phyloP scores from a whole-genome alignment of 2,888 invertebrate species.

The Lepidocyrtoides sp. region DNA sequence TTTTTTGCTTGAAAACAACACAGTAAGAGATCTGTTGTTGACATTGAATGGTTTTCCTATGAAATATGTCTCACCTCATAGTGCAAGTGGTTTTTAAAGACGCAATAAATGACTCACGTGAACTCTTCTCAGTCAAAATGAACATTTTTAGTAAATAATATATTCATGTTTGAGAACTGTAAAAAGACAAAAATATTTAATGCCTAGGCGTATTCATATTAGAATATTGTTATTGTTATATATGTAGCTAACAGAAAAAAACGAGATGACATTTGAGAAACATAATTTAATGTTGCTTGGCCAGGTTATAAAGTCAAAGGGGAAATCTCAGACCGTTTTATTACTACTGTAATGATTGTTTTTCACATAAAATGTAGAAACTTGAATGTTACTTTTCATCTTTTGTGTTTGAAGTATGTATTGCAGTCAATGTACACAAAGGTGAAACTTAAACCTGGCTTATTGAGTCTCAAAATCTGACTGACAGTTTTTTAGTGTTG shows the following conservation, averaged over 20 bases:
- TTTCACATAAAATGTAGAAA: constrained; percentile 64
- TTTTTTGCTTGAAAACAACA: constrained; percentile 7
- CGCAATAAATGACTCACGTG: constrained; percentile 16
- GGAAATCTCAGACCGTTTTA: constrained; percentile 58
- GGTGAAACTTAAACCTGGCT: no score
- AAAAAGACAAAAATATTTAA: background rate
- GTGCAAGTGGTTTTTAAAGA: constrained; percentile 19
- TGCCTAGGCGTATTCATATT: background rate
- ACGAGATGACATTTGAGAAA: constrained; percentile 54
- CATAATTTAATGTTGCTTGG: constrained; percentile 63
- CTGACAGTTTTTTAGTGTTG: no score
- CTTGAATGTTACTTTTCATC: constrained; percentile 55
- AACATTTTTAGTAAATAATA: background rate
- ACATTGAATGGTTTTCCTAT: constrained; percentile 14
- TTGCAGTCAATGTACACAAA: no score
- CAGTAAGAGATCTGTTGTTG: background rate
- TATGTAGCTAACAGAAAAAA: background rate
- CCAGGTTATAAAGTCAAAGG: constrained; percentile 64
- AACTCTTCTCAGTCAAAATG: constrained; percentile 16
- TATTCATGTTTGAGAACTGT: background rate
- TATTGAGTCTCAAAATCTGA: no score
- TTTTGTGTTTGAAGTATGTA: background rate
- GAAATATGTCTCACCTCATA: constrained; percentile 8
- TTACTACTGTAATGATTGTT: constrained; percentile 55
- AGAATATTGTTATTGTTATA: background rate